Base-by-base conservation (phyloP, 2,888 invertebrate genomes). In the Conomelus anceps region DNA sequence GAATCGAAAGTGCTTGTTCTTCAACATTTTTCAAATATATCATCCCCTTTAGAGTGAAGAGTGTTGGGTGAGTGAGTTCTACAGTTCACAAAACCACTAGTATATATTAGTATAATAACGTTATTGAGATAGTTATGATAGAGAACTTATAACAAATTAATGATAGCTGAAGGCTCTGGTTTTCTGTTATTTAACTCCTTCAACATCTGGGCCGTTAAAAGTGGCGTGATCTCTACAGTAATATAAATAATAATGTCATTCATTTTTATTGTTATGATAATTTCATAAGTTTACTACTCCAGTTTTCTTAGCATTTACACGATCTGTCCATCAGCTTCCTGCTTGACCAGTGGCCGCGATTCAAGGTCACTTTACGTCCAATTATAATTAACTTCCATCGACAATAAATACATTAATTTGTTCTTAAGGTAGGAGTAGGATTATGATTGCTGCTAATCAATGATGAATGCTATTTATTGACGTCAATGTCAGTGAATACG, bases 281-380 rank as follows among this genome's bases (percentile, higher is more conserved):
- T 63, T 63, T n/a, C n/a, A 63, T 63, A n/a, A 63, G 34, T 34
- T 63, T n/a, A n/a, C n/a, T 63, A 63, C 63, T 63, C 63, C 7
- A 63, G 63, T 63, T 63, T n/a, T 63, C 63, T 63, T 1, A 63
- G 63, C 63, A n/a, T 1, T 34, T 34, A 20, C 3, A 1, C 63
- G n/a, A 1, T 4, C n/a, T n/a, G n/a, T n/a, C n/a, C n/a, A 6
- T 26, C 20, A 22, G 84, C 88, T 88, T 26, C 84, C 84, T 86
- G 84, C 89, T 89, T 29, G 34, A 89, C 89, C 85, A 26, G 88
- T 88, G 22, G n/a, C n/a, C 34, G 23, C 22, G 11, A 23, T 7
- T 23, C 88, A 88, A 41, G 88, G 88, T 85, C 22, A 22, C 13
- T 88, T 23, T 13, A 17, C 9, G 34, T 34, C 34, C 9, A 34